Base-by-base conservation (phyloP, 2,113 vertebrate species). In the Halcyon senegalensis region DNA sequence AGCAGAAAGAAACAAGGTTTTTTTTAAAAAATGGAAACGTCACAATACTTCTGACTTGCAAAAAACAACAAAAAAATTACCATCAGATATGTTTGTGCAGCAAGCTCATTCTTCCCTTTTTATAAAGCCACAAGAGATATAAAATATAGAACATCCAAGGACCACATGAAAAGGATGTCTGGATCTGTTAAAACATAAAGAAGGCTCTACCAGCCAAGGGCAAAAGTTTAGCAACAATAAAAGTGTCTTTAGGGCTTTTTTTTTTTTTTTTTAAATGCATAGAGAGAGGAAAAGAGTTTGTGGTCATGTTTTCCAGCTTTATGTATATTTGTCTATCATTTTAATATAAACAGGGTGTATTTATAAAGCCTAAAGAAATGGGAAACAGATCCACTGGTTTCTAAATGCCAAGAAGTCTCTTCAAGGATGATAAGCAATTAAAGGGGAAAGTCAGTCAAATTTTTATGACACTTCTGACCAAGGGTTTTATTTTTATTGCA, bases 331-430 rank as follows among this genome's bases (percentile, higher is more conserved):
- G 96, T 97, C 94, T 97, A 98, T 97, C 95, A 97, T 97, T 98
- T 98, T 98, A 98, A 97, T 98, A 97, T 97, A 98, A 98, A 98
- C 96, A 98, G 97, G 93, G 94, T 98, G 70, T 97, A 98, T 98
- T 98, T 98, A 98, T 97, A 97, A 97, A 98, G 95, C 96, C 97
- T 95, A 95, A 97, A 97, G 97, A 97, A 98, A 98, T 98, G 90
- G 91, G 85, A 98, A 98, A 96, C 97, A 98, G 97, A 98, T 97
- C 98, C 90, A 89, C 96, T 98, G 92, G 95, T 97, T 98, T 95
- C 89, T 93, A 97, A 97, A 97, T 97, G 95, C 95, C 97, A 98
- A 98, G 90, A 96, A 93, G 90, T 94, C 96, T 97, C 94, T 97
- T 98, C 85, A 90, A 98, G 89, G 91, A 98, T 98, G 96, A 98